Base-by-base conservation (phyloP, 1,140 invertebrate genomes). In the Sitophilus oryzae region DNA sequence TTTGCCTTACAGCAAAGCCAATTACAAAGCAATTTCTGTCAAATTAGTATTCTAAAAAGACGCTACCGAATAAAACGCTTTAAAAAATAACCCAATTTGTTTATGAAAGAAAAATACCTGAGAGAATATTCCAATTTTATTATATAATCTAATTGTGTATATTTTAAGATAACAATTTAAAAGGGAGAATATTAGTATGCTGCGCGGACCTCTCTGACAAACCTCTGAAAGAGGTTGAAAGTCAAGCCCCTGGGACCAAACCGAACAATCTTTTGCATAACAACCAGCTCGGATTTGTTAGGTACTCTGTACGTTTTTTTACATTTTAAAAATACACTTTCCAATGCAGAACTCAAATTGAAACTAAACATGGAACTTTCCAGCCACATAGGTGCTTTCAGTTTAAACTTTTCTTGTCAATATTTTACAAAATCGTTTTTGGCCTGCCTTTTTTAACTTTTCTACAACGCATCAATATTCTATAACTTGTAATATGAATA, bases 181-280 rank as follows among this genome's bases (percentile, higher is more conserved):
- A 65, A 65, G 62, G 59, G 42, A 45, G 23, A 52, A 46, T 55
- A 65, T 65, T 63, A 63, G 64, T 65, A 65, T 65, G 63, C 64
- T 54, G 56, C 43, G 40, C 54, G 52, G 52, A 52, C 40, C 25
- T 43, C 38, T 18, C 37, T 54, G 58, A 59, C 59, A 59, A 62
- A 62, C 58, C 64, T 59, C 50, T 59, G 62, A 44, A 62, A 55
- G 59, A 65, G 54, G 61, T 63, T 58, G 64, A 62, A 64, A 61
- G 64, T 66, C 61, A 60, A 60, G 38, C 50, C 62, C 61, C 16
- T 46, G 62, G 53, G 59, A 62, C 41, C 40, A 49, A 51, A 59
- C 25, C 43, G 58, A 58, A 59, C 58, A 66, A 66, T 62, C 58
- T 62, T 62, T 60, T 47, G 56, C 60, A 62, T 62, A 58, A 52